phyloP scores from a whole-genome alignment of 1,140 invertebrate genomes.

The Hypsibius dujardini region DNA sequence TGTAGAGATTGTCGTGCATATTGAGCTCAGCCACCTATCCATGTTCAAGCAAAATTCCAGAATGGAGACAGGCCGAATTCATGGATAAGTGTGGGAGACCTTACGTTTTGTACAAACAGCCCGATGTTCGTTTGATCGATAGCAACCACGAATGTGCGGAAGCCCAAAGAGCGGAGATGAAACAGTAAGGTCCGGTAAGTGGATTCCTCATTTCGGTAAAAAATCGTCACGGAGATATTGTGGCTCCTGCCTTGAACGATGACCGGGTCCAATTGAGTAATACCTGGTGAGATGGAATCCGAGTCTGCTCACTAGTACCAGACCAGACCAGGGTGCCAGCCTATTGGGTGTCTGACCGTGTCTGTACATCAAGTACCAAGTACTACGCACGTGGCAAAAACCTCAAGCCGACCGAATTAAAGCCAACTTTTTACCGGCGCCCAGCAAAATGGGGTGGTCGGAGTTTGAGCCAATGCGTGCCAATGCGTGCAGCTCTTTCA shows the following conservation, averaged over 20 bases:
- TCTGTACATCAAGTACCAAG: neutral
- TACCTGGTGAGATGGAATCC: neutral
- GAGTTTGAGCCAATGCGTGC: too few species aligned
- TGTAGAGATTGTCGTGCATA: slow-evolving; percentile 5
- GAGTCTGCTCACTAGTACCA: neutral
- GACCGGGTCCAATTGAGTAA: neutral
- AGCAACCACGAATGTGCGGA: neutral
- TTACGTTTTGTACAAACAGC: neutral
- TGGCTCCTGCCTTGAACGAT: neutral
- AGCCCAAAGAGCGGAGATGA: neutral
- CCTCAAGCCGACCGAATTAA: too few species aligned
- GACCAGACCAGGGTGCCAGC: neutral
- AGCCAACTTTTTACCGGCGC: too few species aligned
- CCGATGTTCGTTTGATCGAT: neutral
- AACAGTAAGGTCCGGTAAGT: neutral
- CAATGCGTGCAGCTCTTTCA: too few species aligned
- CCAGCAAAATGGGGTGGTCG: too few species aligned
- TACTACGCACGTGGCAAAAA: neutral
- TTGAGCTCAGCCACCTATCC: neutral
- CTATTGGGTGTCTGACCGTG: neutral
- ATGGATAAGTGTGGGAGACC: neutral
- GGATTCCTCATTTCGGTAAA: neutral
- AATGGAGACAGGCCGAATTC: neutral
- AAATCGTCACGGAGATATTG: neutral
- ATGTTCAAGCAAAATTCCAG: neutral